Evolutionary conservation across 2,888 invertebrate genomes (phyloP), one percentile per base, ranked within the genome.

Genomic region (Cistogaster globosa): DNA sequence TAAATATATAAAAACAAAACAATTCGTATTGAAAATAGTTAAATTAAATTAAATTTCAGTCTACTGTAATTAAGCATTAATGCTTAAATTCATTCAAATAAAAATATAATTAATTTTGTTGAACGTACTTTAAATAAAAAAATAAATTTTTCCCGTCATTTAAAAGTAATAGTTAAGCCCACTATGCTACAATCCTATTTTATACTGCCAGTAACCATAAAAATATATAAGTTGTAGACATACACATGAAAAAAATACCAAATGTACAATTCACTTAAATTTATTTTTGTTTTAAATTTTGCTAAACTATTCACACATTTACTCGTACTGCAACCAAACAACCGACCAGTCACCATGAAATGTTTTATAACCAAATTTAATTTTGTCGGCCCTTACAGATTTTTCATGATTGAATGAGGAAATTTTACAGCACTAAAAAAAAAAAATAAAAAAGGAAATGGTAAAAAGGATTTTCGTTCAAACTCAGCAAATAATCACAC

Each of bases 381-480:
- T 82, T 83, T 84, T 83, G 32, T 82, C 84, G 79, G 79, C 67
- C 78, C 72, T 82, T 76, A 83, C 76, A 79, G 86, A 84, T 84
- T 83, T 86, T 71, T 53, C 82, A 85, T 85, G 74, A 85, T 74
- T 77, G 69, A 62, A 82, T 85, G 69, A 69, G 38, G 51, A 48
- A 36, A 57, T 65, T 67, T 65, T 58, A 42, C 36, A 60, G 20
- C 38, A 63, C 55, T n/a, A 57, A 22, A 48, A 48, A 48, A 60
- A 51, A 53, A 42, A 2, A 51, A 45, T 16, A 22, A 57, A 36
- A 12, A 14, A 18, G 48, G 45, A 75, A 69, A 22, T 75, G 67
- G n/a, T 62, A 26, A 69, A 38, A 68, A 48, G 32, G 22, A 7
- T 57, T 55, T 26, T 68, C 22, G 45, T 26, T 6, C 8, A 7